Evolutionary conservation across 2,113 vertebrate genomes (phyloP), one percentile per base, ranked within the genome.

Genomic region (Periophthalmus modestus): DNA sequence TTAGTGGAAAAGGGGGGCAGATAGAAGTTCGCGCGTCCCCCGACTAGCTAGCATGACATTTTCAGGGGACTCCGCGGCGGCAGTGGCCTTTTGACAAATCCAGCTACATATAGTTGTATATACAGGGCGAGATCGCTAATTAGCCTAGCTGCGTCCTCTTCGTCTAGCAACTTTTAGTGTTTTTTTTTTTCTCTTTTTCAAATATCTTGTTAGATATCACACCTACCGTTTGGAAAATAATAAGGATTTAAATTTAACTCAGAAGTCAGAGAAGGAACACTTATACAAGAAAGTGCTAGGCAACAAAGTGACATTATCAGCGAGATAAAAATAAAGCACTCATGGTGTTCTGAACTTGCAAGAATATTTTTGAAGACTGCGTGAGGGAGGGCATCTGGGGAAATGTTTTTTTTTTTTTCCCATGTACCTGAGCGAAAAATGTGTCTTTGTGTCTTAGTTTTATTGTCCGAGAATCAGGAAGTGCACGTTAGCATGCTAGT

Each of bases 31-130:
- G 79, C 73, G 81, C 79, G 80, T 81, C 80, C 63, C 28, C 79
- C 91, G 88, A 92, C 87, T 88, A 47, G 1, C 87, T 88, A 43
- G 1, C 68, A 65, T 93, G 92, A 92, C 91, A 92, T 93, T 93
- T 92, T 47, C 57, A 59, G 79, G 81, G 81, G 73, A 89, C 82
- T 82, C 74, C 54, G 76, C 83, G 72, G 59, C 84, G 86, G 87
- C 74, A 10, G 77, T 92, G 92, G 87, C 90, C 91, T 93, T 93
- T 89, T 89, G 85, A 89, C 88, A 78, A 76, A 90, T 81, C 78
- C 68, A 85, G 85, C 83, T 79, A 72, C 80, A 21, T 68, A 76
- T 77, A 82, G 57, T 28, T 24, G 24, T 28, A 28, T 23, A 59
- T 59, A 59, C 57, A 59, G 57, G 81, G 83, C 84, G 73, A 75